These are phyloP conservation scores for Eupithecia insigniata DNA, from an alignment of 2,888 invertebrate species.

Conservation along the genomic window DNA sequence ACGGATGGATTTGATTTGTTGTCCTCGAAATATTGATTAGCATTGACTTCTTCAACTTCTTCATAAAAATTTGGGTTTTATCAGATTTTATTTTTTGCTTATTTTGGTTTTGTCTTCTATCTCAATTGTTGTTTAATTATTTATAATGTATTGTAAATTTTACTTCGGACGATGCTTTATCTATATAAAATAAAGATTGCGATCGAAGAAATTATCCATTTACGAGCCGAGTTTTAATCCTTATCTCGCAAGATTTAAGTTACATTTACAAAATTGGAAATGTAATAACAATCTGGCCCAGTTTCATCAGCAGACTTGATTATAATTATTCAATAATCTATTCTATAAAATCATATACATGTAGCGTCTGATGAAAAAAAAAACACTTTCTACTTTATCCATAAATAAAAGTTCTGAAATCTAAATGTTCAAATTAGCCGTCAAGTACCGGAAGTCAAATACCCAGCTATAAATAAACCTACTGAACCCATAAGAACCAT, in stretches of 20 bases:
- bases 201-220: background rate
- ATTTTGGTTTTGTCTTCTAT: too few species aligned
- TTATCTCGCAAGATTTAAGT: background rate
- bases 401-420: background rate
- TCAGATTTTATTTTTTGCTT: too few species aligned
- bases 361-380: background rate
- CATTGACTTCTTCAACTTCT: background rate
- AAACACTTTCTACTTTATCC: background rate
- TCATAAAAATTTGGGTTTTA: background rate
- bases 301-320: background rate
- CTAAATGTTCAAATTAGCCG: background rate
- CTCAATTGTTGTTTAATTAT: too few species aligned
- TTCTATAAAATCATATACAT: too few species aligned
- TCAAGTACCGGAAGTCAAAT: slow-evolving; percentile 19
- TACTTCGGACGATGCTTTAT: too few species aligned
- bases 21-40: background rate
- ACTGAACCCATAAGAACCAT: slow-evolving; percentile 55
- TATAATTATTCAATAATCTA: too few species aligned
- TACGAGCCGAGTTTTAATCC: background rate
- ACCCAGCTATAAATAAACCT: slow-evolving; percentile 31
- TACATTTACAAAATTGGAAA: background rate
- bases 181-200: too few species aligned
- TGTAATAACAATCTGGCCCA: background rate
- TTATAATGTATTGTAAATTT: background rate
- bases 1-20: background rate